Conservation (phyloP, 2,113 vertebrate species). For the Platichthys stellatus region DNA sequence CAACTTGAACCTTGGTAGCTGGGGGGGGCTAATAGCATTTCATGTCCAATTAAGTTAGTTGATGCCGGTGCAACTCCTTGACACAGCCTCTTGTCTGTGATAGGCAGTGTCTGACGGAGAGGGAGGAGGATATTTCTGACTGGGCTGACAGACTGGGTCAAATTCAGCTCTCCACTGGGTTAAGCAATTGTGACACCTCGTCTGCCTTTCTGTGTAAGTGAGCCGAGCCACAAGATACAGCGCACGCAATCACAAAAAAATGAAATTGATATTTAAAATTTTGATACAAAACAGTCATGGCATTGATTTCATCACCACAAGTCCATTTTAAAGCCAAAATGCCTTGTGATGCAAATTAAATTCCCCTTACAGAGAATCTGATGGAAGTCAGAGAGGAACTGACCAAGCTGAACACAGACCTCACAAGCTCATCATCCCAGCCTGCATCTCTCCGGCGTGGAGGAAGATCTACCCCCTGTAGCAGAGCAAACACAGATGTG, state of each 20-base stretch:
- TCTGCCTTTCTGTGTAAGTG: conserved; percentile 53
- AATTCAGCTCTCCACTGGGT: conserved; percentile 65
- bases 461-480: conserved; percentile 48
- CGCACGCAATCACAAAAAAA: conserved; percentile 53
- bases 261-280: conserved; percentile 64
- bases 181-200: conserved; percentile 68
- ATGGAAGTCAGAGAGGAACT: conserved; percentile 69
- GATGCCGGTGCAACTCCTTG: conserved; percentile 50
- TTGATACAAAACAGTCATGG: conserved; percentile 62
- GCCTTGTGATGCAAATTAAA: conserved; percentile 77
- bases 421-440: conserved; percentile 68
- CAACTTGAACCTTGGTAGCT: conserved; percentile 71
- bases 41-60: conserved; percentile 77
- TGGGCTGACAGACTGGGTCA: conserved; percentile 68
- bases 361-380: conserved; percentile 73
- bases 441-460: conserved; percentile 48
- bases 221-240: conserved; percentile 47
- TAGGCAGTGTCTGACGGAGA: conserved; percentile 42
- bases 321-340: conserved; percentile 62
- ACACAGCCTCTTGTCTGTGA: conserved; percentile 53
- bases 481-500: conserved; percentile 62
- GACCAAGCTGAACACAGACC: conserved; percentile 73
- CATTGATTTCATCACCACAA: conserved; percentile 45
- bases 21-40: conserved; percentile 77
- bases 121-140: conserved; percentile 53